phyloP scores from a whole-genome alignment of 2,113 vertebrate species.

The Spilogale gracilis region DNA sequence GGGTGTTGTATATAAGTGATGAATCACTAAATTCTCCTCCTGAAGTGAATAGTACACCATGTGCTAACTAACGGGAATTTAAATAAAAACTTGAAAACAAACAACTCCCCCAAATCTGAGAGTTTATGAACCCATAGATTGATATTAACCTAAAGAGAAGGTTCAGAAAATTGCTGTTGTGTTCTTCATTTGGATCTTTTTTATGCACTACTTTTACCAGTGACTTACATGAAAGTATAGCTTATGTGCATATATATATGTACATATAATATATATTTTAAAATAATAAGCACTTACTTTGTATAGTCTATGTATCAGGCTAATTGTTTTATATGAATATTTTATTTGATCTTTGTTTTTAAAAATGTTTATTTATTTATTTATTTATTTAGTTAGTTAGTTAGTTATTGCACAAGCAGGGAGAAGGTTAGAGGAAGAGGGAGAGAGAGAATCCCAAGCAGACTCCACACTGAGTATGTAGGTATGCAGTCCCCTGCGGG shows the following conservation, averaged over 20 bases:
- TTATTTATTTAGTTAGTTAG: too few species aligned
- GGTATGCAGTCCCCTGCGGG: background rate
- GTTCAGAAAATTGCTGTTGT: background rate
- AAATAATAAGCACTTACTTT: slow-evolving; percentile 41
- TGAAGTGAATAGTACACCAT: background rate
- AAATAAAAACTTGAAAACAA: background rate
- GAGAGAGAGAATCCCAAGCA: too few species aligned
- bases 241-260: background rate
- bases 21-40: background rate
- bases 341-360: background rate
- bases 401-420: background rate
- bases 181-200: background rate
- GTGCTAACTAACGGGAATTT: background rate
- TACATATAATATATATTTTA: background rate
- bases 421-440: background rate
- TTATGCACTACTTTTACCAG: background rate
- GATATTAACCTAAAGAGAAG: slow-evolving; percentile 17
- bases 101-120: background rate
- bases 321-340: slow-evolving; percentile 28
- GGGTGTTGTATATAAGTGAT: background rate
- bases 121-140: background rate
- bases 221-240: slow-evolving; percentile 8
- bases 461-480: background rate
- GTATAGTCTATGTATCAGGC: background rate
- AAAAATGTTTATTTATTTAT: background rate